A percentile compares a stretch with the other conserved stretches of the same genome.
Conservation (phyloP, 1,140 invertebrate species). For the Apis florea region DNA sequence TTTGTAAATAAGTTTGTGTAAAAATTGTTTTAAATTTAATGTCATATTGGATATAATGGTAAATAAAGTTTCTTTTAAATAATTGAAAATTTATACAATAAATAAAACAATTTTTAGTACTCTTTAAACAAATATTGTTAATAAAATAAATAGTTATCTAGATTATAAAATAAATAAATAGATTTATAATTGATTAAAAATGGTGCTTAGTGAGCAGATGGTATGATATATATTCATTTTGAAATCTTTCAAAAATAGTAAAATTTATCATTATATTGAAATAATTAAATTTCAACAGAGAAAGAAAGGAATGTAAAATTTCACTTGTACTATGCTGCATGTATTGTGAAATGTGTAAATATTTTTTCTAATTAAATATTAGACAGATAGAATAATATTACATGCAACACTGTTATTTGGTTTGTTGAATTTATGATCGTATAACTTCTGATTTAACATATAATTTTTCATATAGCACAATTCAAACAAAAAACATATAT, state of each 20-base stretch:
- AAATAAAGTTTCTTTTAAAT: constrained; percentile 3
- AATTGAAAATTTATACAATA: neutral
- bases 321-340: constrained; percentile 47
- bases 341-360: constrained; percentile 57
- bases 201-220: constrained; percentile 25
- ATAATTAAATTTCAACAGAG: constrained; percentile 17
- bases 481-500: constrained; percentile 25
- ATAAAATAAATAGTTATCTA: neutral
- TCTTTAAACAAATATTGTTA: constrained; percentile 4
- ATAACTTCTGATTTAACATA: constrained; percentile 52
- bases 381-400: constrained; percentile 47
- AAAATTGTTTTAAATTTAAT: constrained; percentile 20
- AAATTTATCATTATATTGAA: constrained; percentile 32
- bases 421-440: constrained; percentile 55
- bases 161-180: neutral
- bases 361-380: constrained; percentile 59
- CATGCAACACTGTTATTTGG: constrained; percentile 45
- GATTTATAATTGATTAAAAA: constrained; percentile 7
- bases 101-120: neutral
- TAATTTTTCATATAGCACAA: constrained; percentile 52
- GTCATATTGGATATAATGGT: neutral
- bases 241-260: constrained; percentile 40
- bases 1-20: constrained; percentile 30
- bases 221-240: constrained; percentile 32
- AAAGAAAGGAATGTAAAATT: constrained; percentile 50